phyloP scores from a whole-genome alignment of 2,888 invertebrate genomes.

The Priocnemis perturbator region DNA sequence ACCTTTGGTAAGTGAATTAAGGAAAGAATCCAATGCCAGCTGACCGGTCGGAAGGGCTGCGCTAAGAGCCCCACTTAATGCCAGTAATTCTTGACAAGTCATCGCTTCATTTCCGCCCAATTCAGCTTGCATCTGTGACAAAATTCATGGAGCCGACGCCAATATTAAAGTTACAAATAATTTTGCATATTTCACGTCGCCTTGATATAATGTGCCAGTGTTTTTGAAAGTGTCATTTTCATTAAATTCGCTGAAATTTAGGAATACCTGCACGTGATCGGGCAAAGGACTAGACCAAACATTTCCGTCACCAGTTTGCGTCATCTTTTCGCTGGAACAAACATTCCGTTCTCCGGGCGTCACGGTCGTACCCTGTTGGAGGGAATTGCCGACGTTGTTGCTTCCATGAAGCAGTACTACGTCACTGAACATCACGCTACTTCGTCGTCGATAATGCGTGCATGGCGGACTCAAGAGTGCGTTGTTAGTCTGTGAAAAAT shows the following conservation, averaged over 20 bases:
- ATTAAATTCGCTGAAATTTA: too few relatives aligned
- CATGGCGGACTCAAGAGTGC: conserved; percentile 84
- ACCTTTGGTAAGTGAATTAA: conserved; percentile 87
- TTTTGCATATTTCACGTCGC: too few relatives aligned
- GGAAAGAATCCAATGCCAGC: conserved; percentile 88
- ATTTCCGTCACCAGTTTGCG: conserved; percentile 87
- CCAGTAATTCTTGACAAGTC: conserved; percentile 93
- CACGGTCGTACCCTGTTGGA: conserved; percentile 61
- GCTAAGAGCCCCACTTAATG: conserved; percentile 93
- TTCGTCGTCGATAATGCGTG: conserved; percentile 82
- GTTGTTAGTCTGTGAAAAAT: conserved; percentile 62
- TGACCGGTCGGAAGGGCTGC: conserved; percentile 93
- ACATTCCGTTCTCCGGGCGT: conserved; percentile 78
- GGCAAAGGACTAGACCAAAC: conserved; percentile 77
- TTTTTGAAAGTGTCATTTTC: too few relatives aligned
- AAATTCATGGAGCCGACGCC: conserved; percentile 4
- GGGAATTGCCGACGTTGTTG: conserved; percentile 71
- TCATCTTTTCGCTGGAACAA: conserved; percentile 92
- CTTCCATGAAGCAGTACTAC: conserved; percentile 85
- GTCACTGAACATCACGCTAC: conserved; percentile 93
- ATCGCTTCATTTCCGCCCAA: conserved; percentile 81
- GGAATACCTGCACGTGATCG: conserved; percentile 66
- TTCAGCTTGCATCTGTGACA: conserved; percentile 70
- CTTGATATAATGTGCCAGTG: too few relatives aligned
- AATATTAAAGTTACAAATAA: too few relatives aligned